Evolutionary conservation across 2,113 vertebrate species (phyloP), one percentile per base, ranked within the genome.

Genomic region (Tachuris rubrigastra): DNA sequence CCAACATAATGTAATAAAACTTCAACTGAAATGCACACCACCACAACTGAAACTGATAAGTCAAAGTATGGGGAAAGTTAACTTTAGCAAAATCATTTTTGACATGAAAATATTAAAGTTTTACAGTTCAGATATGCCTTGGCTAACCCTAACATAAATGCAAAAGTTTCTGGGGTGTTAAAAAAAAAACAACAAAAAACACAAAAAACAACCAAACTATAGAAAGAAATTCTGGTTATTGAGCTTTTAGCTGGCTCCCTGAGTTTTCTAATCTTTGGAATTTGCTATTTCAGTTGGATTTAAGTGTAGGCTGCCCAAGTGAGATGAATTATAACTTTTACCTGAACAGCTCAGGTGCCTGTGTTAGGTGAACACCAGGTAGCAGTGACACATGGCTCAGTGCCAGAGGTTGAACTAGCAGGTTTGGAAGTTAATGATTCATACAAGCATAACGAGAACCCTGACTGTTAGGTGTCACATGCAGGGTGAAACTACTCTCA

Each of bases 1-100:
- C 98, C 98, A 98, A 96, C 96, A 92, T 97, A 96, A 95, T 98
- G 97, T 98, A 98, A 98, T 98, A 98, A 98, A 97, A 97, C 96
- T 98, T 97, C 97, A 95, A 71, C 96, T 95, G 96, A 98, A 98
- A 98, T 81, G 95, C 97, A 98, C 96, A 96, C 97, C 96, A 94
- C 93, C 92, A 93, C 87, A 67, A 97, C 97, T 97, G 97, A 97
- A 97, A 97, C 95, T 71, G 97, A 97, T 97, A 98, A 97, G 95
- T 97, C 96, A 66, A 96, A 98, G 96, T 96, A 95, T 89, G 97
- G 93, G 97, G 96, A 97, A 98, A 98, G 97, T 97, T 98, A 98
- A 97, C 97, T 97, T 98, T 62, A 96, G 94, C 79, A 96, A 98
- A 98, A 98, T 98, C 95, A 96, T 96, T 97, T 97, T 76, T 98